phyloP scores from a whole-genome alignment of 2,888 invertebrate genomes.

The Pardosa pseudoannulata region DNA sequence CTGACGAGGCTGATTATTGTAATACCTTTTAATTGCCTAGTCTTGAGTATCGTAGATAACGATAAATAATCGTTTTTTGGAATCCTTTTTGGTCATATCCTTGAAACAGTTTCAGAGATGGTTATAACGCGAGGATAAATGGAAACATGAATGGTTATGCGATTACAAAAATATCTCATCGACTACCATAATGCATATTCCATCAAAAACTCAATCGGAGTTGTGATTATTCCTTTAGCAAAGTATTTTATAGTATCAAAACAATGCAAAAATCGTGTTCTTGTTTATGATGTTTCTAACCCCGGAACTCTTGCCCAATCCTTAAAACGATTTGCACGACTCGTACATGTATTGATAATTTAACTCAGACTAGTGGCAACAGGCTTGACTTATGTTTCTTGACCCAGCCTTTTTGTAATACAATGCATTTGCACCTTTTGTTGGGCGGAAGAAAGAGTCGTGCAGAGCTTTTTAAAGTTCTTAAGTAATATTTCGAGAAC shows the following conservation, averaged over 20 bases:
- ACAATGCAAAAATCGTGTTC: conserved; percentile 32
- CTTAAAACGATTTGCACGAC: conserved; percentile 21
- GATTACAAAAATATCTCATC: neutral
- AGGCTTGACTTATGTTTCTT: neutral
- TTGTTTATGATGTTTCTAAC: conserved; percentile 10
- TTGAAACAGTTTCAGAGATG: no score
- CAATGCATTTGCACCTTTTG: neutral
- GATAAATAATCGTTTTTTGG: no score
- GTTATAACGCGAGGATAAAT: neutral
- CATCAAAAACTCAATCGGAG: neutral
- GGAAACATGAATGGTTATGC: neutral
- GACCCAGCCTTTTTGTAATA: neutral
- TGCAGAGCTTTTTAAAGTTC: neutral
- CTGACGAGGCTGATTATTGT: no score
- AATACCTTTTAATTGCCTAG: no score
- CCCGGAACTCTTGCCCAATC: conserved; percentile 29
- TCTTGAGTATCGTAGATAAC: no score
- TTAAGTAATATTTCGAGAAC: neutral
- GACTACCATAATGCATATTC: neutral
- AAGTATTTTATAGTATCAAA: neutral
- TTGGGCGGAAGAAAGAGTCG: neutral
- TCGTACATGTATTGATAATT: neutral
- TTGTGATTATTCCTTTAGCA: neutral
- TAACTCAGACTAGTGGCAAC: neutral
- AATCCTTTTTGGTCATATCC: no score